phyloP scores from a whole-genome alignment of 2,113 vertebrate genomes.

The Columba livia region DNA sequence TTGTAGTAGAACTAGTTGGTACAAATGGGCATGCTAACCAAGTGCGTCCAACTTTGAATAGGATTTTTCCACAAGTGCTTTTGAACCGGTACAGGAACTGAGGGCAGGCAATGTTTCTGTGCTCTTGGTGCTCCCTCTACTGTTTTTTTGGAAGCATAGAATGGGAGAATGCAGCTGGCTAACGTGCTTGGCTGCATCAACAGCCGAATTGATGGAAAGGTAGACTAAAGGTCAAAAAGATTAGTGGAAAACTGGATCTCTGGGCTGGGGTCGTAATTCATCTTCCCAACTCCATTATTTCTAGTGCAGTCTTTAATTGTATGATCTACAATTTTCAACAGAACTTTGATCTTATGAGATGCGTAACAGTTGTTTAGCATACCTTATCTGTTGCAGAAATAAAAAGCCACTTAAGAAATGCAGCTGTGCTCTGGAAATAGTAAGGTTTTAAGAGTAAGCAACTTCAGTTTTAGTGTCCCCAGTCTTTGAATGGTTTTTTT shows the following conservation, averaged over 20 bases:
- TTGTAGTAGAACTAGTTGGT: not conserved
- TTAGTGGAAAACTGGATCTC: not conserved
- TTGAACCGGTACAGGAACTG: not conserved
- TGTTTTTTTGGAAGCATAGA: not conserved
- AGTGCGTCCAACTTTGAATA: not conserved
- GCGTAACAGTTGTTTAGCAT: not conserved
- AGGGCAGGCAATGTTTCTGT: not conserved
- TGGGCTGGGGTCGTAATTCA: not conserved
- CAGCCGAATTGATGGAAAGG: not conserved
- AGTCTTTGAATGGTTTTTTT: not conserved
- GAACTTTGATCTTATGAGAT: not conserved
- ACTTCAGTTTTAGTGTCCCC: not conserved
- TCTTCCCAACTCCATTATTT: not conserved
- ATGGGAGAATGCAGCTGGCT: accelerated
- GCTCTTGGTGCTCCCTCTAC: conserved; percentile 32
- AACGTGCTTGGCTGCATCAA: accelerated
- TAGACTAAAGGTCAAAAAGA: not conserved
- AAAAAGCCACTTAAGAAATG: not conserved
- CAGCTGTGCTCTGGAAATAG: not conserved
- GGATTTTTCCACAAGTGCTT: not conserved
- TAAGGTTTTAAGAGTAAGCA: not conserved
- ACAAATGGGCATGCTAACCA: not conserved
- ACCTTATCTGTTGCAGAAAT: not conserved
- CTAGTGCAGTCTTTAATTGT: not conserved
- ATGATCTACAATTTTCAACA: not conserved